Base-by-base conservation (phyloP, 2,888 invertebrate genomes). In the Athetis lepigone region DNA sequence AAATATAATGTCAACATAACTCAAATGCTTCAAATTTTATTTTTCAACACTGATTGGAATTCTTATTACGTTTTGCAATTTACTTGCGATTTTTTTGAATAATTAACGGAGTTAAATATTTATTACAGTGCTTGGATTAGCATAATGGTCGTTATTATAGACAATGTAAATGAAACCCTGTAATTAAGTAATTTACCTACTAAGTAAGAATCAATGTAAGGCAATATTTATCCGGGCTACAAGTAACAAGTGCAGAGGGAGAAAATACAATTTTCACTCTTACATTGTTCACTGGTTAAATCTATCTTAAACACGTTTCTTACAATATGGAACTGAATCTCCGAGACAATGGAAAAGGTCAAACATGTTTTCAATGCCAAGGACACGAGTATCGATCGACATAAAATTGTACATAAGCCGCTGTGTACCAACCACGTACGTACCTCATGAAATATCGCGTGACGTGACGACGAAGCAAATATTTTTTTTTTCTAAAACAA, bases 311-410 rank as follows among this genome's bases (percentile, higher is more conserved):
- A 39, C 37, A 59, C 6, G n/a, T 36, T 63, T 46, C 39, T 36
- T 61, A 59, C 25, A 29, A 45, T 45, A 40, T 55, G 47, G 49
- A 47, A 54, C 46, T 29, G 42, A 65, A 27, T 73, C 23, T 56
- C 23, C 43, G 40, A 51, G 61, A 69, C 60, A 76, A 47, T 72
- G 61, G 59, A 54, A 36, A 60, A 68, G 70, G 76, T 81, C 57
- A 59, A 65, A 56, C 65, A 27, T 33, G 75, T 56, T 65, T 75
- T 73, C 73, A 76, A 76, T 64, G 70, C 60, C 73, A 79, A 68
- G 79, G 73, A 66, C 63, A 50, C 33, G 9, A 33, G 33, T 33
- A 59, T 64, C 70, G 67, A 81, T 75, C 64, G 57, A 70, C 45
- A 70, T 63, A 63, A 63, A 62, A 60, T 69, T 51, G 36, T 79